A percentile compares a stretch with the other conserved stretches of the same genome.
Evolutionary conservation across 2,113 vertebrate genomes (phyloP).

Genomic region (Regulus satrapa): DNA sequence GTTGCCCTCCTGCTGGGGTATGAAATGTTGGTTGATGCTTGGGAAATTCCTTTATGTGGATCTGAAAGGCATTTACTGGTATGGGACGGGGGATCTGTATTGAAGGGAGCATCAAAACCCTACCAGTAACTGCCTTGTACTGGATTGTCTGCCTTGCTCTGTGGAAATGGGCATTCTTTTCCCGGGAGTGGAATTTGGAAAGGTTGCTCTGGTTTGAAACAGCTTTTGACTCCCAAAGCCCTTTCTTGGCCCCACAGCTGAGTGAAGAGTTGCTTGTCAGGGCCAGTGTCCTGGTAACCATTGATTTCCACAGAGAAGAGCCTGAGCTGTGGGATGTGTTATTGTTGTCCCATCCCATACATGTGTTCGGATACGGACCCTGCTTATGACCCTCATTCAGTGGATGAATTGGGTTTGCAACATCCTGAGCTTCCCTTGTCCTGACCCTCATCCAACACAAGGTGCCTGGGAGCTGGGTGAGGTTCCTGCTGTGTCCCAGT

Average conservation of each 20-base stretch:
- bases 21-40: background rate
- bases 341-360: background rate
- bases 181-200: background rate
- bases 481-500: background rate
- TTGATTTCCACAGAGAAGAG: background rate
- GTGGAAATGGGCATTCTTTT: background rate
- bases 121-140: conserved; percentile 26
- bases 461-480: background rate
- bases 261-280: background rate
- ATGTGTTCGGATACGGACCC: background rate
- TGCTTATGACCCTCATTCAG: background rate
- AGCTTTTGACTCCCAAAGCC: background rate
- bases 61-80: conserved; percentile 35
- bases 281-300: background rate
- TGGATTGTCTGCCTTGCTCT: background rate
- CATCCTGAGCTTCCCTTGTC: background rate
- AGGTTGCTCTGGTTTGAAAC: background rate
- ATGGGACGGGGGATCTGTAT: background rate
- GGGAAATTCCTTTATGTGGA: background rate
- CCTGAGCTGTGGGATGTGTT: background rate
- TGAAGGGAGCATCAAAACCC: background rate
- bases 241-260: background rate
- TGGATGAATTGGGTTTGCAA: background rate
- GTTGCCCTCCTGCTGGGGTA: background rate
- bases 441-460: background rate